Conservation (phyloP, 2,113 vertebrate genomes). For the Aegithalos caudatus region DNA sequence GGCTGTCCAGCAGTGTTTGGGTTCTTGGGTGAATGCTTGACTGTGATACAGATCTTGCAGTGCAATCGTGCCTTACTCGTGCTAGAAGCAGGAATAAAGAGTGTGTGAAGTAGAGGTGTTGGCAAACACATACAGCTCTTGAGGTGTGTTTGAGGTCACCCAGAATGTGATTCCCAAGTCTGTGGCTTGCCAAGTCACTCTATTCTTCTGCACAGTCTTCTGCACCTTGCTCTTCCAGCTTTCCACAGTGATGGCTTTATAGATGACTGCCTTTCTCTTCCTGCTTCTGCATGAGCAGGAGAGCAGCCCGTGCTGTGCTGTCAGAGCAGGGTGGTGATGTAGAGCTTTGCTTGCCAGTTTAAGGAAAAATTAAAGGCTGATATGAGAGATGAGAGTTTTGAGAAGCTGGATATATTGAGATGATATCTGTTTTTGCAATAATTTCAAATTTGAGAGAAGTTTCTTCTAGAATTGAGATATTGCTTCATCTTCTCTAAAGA, state of each 20-base stretch:
- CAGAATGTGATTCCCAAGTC: neutral
- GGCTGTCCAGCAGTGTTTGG: neutral
- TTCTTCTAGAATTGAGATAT: neutral
- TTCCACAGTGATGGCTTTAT: neutral
- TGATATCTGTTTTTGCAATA: neutral
- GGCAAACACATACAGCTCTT: neutral
- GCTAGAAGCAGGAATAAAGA: neutral
- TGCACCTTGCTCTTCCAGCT: neutral
- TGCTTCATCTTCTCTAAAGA: neutral
- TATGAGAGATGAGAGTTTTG: neutral
- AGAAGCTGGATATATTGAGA: neutral
- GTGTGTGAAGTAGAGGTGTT: accelerated
- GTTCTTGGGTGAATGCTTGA: neutral
- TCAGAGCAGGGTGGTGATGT: neutral
- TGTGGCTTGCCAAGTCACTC: neutral
- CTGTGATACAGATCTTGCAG: neutral
- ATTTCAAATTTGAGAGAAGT: neutral
- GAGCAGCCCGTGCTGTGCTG: neutral
- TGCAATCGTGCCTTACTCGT: accelerated
- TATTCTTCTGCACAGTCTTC: neutral
- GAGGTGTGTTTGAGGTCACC: neutral
- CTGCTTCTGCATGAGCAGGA: neutral
- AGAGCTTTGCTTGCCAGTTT: neutral
- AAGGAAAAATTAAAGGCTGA: neutral
- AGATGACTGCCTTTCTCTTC: neutral